Base-by-base conservation (phyloP, 92 coral and sea anemone species). In the Porites evermanni region DNA sequence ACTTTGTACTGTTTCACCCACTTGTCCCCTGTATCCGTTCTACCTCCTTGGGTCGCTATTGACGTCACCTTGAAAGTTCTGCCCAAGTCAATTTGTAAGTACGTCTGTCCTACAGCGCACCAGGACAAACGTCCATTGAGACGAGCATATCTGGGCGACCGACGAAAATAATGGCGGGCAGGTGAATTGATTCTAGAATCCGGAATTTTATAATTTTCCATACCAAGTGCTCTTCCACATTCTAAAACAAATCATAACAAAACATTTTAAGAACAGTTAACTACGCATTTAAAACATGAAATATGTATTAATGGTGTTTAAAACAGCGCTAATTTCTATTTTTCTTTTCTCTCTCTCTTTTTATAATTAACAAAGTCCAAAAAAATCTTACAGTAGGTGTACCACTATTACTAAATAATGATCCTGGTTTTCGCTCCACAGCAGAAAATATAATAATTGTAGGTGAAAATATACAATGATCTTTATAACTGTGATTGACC, bases 11-110 rank as follows among this genome's bases (percentile, higher is more conserved):
- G 23, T 58, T 52, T 17, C 12, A 77, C 91, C 93, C 93, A 86
- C 29, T 38, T 81, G 24, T 75, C 32, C 0, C 32, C 77, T 16
- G n/a, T 56, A 11, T n/a, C 60, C 1, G 51, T 53, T 68, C 32
- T 29, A 29, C 91, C 85, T 65, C 93, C 93, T 71, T 91, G 93
- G 3, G 91, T 91, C 8, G 91, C 93, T 20, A 86, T 70, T 14
- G 78, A 66, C 44, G 91, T 75, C 58, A 81, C 38, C 72, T 72
- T 76, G 79, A 82, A 89, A 24, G 64, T 60, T 72, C 44, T 79
- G 2, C 82, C 74, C 2, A 89, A 82, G 79, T 89, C 87, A 18
- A 89, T 74, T 70, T 89, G 82, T 58, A 89, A 60, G 63, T 85
- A 79, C 14, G 61, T 12, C 14, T 58, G 78, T 20, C 13, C 19